Conservation (phyloP, 2,113 vertebrate species). For the Phasianus colchicus region DNA sequence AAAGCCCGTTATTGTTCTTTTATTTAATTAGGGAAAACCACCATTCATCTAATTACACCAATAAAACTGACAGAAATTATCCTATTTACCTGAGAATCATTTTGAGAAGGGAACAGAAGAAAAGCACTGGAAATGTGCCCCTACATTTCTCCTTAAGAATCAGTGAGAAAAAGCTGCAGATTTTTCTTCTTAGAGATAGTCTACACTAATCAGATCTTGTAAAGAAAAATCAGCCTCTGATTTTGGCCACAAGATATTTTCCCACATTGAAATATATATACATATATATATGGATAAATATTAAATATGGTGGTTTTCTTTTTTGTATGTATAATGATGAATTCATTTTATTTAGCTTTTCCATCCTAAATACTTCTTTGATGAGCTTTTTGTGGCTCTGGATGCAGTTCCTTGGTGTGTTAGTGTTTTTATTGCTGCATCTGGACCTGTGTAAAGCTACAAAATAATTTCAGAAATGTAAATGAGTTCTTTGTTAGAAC, state of each 20-base stretch:
- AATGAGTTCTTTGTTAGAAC: conserved; percentile 47
- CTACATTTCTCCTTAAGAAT: neutral
- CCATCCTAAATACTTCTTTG: neutral
- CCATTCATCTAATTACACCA: neutral
- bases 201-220: neutral
- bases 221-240: neutral
- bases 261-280: neutral
- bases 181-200: neutral
- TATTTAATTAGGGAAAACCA: neutral
- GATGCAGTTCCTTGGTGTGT: neutral
- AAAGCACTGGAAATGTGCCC: neutral
- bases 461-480: conserved; percentile 54
- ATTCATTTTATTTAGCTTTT: neutral
- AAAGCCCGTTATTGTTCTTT: neutral
- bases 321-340: neutral
- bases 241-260: neutral
- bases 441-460: neutral
- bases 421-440: conserved; percentile 24
- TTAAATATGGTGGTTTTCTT: neutral
- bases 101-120: neutral
- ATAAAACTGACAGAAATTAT: neutral
- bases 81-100: neutral
- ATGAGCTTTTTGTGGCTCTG: neutral
- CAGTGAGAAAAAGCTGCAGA: neutral
- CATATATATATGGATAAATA: neutral